Evolutionary conservation across 2,113 vertebrate species (phyloP).

Genomic region (Tangachromis dhanisi): DNA sequence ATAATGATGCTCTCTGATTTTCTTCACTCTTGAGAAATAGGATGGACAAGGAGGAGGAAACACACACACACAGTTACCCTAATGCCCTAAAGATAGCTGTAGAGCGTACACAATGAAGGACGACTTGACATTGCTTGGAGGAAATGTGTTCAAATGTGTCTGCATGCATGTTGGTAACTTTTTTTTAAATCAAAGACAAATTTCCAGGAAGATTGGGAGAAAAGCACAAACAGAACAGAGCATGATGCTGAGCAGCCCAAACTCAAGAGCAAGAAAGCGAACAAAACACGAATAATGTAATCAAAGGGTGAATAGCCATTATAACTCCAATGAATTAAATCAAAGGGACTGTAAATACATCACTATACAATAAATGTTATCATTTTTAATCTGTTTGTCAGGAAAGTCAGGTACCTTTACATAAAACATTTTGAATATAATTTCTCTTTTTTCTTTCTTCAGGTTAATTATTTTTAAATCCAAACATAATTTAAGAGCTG

Average conservation of each 20-base stretch:
- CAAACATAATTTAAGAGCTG: not conserved
- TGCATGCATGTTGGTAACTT: not conserved
- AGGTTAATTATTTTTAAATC: not conserved
- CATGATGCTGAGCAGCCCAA: not conserved
- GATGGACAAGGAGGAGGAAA: not conserved
- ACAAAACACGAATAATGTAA: not conserved
- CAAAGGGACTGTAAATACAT: not conserved
- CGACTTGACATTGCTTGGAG: conserved; percentile 65
- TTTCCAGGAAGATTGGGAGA: not conserved
- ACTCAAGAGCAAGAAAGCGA: not conserved
- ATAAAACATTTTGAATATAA: not conserved
- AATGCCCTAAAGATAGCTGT: not conserved
- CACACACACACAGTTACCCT: not conserved
- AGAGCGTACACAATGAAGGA: conserved; percentile 31
- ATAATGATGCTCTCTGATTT: not conserved
- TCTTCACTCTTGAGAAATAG: not conserved
- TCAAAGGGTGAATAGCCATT: not conserved
- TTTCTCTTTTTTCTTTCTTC: not conserved
- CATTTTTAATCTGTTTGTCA: not conserved
- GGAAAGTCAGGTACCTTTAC: not conserved
- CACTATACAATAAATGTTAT: not conserved
- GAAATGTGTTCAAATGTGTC: not conserved
- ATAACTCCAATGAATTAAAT: not conserved
- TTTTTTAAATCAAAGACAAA: not conserved
- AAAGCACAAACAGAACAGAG: not conserved